Percentiles rank a stretch among this genome's conserved stretches.
Evolutionary conservation across 2,888 invertebrate genomes (phyloP).

Genomic region (Corbicula japonica): DNA sequence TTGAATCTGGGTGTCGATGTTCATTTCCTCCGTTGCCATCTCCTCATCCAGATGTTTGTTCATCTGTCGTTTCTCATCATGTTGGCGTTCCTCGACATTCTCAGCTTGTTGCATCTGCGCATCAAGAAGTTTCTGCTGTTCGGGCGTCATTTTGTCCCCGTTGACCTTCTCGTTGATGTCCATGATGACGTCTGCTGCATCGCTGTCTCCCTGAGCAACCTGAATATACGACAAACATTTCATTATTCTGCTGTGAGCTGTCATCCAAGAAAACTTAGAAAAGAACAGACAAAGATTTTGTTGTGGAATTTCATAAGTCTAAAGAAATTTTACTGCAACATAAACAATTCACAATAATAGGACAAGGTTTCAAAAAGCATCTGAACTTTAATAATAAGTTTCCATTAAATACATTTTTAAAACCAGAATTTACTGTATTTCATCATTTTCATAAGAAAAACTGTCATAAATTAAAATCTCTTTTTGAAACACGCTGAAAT

Average conservation of each 20-base stretch:
- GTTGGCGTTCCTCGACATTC: constrained; percentile 75
- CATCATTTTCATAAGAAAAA: no score
- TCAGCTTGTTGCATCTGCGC: constrained; percentile 77
- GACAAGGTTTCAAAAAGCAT: no score
- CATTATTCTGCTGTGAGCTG: neutral
- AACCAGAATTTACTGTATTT: no score
- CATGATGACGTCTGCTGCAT: constrained; percentile 80
- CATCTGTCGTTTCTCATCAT: constrained; percentile 69
- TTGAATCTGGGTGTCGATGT: constrained; percentile 76
- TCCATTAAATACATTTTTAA: no score
- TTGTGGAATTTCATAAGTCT: neutral
- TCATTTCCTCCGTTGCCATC: constrained; percentile 65
- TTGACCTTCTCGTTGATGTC: constrained; percentile 79
- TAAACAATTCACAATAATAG: no score
- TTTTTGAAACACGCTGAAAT: no score
- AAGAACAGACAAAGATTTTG: neutral
- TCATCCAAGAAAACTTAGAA: neutral
- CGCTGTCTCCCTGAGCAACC: constrained; percentile 81
- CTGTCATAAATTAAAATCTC: no score
- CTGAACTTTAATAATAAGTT: no score
- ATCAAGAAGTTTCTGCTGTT: constrained; percentile 76
- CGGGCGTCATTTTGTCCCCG: constrained; percentile 67
- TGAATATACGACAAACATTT: constrained; percentile 36
- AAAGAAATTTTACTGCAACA: no score
- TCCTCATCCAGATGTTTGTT: constrained; percentile 73